A percentile compares a stretch with the other conserved stretches of the same genome.
These are phyloP conservation scores for Apostichopus leukothele DNA, from an alignment of 53 echinoderm and acorn worm species.

Conservation along the genomic window DNA sequence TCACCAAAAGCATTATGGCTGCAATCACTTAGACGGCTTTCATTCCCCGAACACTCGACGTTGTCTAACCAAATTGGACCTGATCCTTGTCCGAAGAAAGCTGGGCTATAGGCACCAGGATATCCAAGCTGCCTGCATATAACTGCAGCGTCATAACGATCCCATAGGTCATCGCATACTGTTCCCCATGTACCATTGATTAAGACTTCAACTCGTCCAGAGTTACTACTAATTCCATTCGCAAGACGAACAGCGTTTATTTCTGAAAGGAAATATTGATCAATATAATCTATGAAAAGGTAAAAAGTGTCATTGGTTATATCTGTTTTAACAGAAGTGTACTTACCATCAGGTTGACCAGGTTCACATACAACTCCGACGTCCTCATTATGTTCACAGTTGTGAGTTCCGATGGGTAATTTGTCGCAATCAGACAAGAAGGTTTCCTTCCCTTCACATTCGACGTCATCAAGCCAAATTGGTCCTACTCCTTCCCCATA, in stretches of 20 bases:
- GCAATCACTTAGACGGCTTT: slow-evolving; percentile 43
- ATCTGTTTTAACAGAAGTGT: too few species aligned
- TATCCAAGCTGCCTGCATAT: slow-evolving; percentile 50
- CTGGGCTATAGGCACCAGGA: background rate
- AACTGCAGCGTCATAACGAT: slow-evolving; percentile 30
- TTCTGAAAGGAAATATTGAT: too few species aligned
- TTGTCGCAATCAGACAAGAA: background rate
- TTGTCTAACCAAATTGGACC: slow-evolving; percentile 48
- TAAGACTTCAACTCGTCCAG: slow-evolving; percentile 46
- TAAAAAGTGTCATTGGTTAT: too few species aligned
- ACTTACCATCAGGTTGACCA: background rate
- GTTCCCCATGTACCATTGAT: slow-evolving; percentile 53
- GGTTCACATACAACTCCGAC: background rate
- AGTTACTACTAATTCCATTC: background rate
- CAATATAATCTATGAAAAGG: too few species aligned
- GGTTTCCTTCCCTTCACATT: background rate
- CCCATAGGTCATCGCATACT: slow-evolving; percentile 49
- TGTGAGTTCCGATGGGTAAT: background rate
- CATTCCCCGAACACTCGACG: slow-evolving; percentile 36
- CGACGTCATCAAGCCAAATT: background rate
- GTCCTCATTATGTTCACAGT: background rate
- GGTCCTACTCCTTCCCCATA: background rate
- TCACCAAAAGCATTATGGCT: background rate
- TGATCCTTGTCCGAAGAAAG: slow-evolving; percentile 29
- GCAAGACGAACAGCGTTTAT: background rate